Evolutionary conservation across 2,113 vertebrate species (phyloP).

Genomic region (Vulpes lagopus): DNA sequence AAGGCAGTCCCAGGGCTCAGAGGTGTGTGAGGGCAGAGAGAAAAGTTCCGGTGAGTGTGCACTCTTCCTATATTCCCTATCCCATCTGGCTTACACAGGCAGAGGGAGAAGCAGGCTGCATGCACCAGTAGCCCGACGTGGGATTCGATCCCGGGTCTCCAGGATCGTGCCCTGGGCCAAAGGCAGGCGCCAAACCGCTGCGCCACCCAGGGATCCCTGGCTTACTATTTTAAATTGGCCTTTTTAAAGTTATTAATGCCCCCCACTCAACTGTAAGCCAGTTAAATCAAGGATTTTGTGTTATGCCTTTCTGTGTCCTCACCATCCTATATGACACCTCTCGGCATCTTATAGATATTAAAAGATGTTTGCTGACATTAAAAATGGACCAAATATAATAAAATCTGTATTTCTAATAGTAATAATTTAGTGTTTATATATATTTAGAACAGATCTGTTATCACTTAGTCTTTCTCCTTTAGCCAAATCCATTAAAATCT

Average conservation of each 20-base stretch:
- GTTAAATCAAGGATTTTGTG: background rate
- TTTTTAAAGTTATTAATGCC: background rate
- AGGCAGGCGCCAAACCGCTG: too few species aligned
- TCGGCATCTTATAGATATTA: background rate
- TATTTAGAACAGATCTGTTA: slow-evolving; percentile 6
- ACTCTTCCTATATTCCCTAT: background rate
- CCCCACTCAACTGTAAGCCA: background rate
- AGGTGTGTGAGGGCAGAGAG: background rate
- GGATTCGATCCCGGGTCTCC: too few species aligned
- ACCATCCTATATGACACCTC: background rate
- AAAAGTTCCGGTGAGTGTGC: rapidly evolving
- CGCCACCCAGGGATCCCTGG: too few species aligned
- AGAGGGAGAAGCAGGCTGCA: too few species aligned
- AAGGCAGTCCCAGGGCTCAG: background rate
- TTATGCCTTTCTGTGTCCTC: background rate
- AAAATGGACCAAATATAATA: background rate
- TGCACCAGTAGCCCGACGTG: too few species aligned
- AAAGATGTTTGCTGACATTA: background rate
- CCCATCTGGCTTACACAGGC: rapidly evolving
- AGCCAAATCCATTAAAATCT: slow-evolving; percentile 64
- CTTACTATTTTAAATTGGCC: background rate
- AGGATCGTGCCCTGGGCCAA: too few species aligned
- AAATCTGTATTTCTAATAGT: background rate
- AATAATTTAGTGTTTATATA: background rate
- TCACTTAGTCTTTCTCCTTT: slow-evolving; percentile 29